Evolutionary conservation across 1,140 invertebrate species (phyloP).

Genomic region (Magallana gigas): DNA sequence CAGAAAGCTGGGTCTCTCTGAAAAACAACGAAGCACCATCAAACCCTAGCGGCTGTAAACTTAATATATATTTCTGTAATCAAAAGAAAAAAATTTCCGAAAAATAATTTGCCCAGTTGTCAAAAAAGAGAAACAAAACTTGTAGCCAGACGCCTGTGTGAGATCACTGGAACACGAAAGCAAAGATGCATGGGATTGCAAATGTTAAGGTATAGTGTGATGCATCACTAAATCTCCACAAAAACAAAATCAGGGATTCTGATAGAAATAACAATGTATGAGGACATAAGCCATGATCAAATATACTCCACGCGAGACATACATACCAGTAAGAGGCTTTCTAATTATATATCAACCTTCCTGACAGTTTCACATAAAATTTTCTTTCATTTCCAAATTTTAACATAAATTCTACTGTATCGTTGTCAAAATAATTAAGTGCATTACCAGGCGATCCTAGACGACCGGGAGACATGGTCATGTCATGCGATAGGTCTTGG

Average conservation of each 20-base stretch:
- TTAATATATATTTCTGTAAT: too few relatives aligned
- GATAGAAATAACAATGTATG: too few relatives aligned
- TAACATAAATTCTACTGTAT: background rate
- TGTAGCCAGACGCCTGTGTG: background rate
- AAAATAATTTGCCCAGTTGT: too few relatives aligned
- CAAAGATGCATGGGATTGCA: background rate
- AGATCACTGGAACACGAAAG: background rate
- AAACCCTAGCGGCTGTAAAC: background rate
- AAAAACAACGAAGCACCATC: conserved; percentile 81
- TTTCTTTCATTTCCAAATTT: conserved; percentile 44
- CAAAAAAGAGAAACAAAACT: background rate
- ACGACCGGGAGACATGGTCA: conserved; percentile 45
- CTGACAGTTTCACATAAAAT: background rate
- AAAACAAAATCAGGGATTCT: too few relatives aligned
- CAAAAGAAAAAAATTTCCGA: too few relatives aligned
- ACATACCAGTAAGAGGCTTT: too few relatives aligned
- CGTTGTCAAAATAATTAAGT: conserved; percentile 42
- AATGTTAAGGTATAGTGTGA: too few relatives aligned
- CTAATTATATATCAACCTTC: too few relatives aligned
- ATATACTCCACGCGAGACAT: background rate
- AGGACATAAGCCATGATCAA: background rate
- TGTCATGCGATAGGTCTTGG: conserved; percentile 68
- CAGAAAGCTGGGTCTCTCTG: conserved; percentile 97
- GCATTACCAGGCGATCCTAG: conserved; percentile 63
- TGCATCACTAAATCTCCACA: too few relatives aligned